Evolutionary conservation across 2,797 vertebrate species (phyloP).

Genomic region (Pogoniulus pusillus): DNA sequence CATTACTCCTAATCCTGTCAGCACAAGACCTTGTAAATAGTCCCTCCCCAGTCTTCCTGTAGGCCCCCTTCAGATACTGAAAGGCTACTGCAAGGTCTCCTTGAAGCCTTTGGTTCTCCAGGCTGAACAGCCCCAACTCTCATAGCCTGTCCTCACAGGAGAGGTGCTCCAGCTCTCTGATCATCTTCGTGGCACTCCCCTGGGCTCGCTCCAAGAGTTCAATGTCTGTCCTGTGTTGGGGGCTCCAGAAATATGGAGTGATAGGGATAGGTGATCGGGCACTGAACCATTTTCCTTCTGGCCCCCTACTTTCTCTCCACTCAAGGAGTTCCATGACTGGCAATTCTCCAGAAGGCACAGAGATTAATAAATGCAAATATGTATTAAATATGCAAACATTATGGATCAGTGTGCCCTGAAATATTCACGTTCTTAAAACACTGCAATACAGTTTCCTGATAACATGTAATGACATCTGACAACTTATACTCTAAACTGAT

Average conservation of each 20-base stretch:
- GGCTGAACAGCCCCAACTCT: too few species aligned
- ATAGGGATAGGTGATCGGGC: neutral
- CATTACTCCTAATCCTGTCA: too few species aligned
- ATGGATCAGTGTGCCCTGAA: slow-evolving; percentile 18
- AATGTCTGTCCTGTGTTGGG: too few species aligned
- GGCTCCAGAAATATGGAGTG: neutral
- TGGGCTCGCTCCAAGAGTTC: too few species aligned
- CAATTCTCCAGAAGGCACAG: neutral
- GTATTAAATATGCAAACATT: slow-evolving; percentile 40
- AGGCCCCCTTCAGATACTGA: too few species aligned
- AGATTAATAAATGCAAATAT: slow-evolving; percentile 52
- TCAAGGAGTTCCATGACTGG: neutral
- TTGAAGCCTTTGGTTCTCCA: too few species aligned
- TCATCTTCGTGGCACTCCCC: too few species aligned
- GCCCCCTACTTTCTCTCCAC: neutral
- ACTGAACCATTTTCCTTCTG: neutral
- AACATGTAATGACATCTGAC: slow-evolving; percentile 22
- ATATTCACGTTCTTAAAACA: slow-evolving; percentile 34
- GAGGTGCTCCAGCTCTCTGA: too few species aligned
- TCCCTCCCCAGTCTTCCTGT: too few species aligned
- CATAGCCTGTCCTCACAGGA: too few species aligned
- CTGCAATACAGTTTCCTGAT: slow-evolving; percentile 3
- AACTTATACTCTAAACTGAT: slow-evolving; percentile 20
- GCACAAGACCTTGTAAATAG: too few species aligned
- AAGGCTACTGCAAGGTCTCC: too few species aligned